Evolutionary conservation across 1,140 invertebrate genomes (phyloP), one percentile per base, ranked within the genome.

Genomic region (Triops longicaudatus): DNA sequence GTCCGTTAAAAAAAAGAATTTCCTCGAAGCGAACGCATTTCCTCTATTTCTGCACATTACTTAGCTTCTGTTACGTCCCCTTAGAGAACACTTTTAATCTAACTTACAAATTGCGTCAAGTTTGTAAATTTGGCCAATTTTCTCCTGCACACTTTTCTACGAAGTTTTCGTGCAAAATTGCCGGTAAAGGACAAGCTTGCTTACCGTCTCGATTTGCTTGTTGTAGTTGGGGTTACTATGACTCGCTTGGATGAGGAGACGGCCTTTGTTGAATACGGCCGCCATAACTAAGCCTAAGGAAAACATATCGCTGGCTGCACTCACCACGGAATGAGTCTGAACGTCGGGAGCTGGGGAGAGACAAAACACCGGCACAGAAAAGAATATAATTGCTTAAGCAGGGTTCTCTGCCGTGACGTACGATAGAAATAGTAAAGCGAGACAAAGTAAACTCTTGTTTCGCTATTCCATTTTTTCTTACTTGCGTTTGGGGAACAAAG

Each of bases 211-310:
- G 37, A 97, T 84, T 86, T 97, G 95, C 84, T 95, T 97, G 78
- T 90, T 85, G 85, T 98, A 98, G 72, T 90, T 88, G 72, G 93
- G 91, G 73, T 90, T 89, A 80, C 91, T 96, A 84, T 97, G 93
- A 83, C 93, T 93, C 0, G 94, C 92, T 83, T 94, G 91, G 73
- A 98, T 91, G 1, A 98, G 85, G 0, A 93, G 89, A 78, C 89
- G 88, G 17, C 96, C 96, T 74, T 90, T 87, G 85, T 97, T 98
- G 86, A 95, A 98, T 78, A 98, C 89, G 10, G 94, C 88, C 83
- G 93, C 94, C 81, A 98, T 92, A 6, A 96, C 90, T 89, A 98
- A 91, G 22, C 97, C 97, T 77, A 98, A 84, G 0, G 95, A 96
- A 85, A 94, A 98, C 93, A 98, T 97, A 84, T 98, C 97, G 80